A percentile compares a stretch with the other conserved stretches of the same genome.
Evolutionary conservation across 2,113 vertebrate species (phyloP).

Genomic region (Eublepharis macularius): DNA sequence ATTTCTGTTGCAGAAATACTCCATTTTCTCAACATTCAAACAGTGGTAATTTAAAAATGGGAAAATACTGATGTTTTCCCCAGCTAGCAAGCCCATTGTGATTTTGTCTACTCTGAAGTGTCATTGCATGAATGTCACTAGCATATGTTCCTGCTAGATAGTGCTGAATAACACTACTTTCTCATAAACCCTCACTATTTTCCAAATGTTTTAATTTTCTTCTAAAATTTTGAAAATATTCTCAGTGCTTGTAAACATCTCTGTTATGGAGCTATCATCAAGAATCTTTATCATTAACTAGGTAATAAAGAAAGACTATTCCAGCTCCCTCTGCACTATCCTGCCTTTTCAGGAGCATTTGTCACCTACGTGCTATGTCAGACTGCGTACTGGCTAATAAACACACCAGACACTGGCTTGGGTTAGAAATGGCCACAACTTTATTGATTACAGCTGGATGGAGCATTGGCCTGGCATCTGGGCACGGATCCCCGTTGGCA

Average conservation of each 20-base stretch:
- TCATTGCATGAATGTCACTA: neutral
- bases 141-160: neutral
- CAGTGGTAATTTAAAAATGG: neutral
- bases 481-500: no score
- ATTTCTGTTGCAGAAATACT: neutral
- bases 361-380: no score
- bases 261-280: neutral
- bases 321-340: neutral
- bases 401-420: no score
- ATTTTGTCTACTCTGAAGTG: neutral
- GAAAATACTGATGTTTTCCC: neutral
- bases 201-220: neutral
- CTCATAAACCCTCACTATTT: neutral
- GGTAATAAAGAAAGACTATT: neutral
- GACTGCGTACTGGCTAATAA: no score
- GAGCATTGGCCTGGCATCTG: no score
- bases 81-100: neutral
- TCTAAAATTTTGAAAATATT: neutral
- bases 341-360: neutral
- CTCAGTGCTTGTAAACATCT: neutral
- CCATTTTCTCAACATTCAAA: neutral
- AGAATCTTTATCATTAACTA: neutral
- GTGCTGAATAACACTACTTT: neutral
- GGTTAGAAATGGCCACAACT: no score
- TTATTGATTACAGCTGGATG: no score